These are phyloP conservation scores for Patagioenas fasciata DNA, from an alignment of 2,113 vertebrate species.

Conservation along the genomic window DNA sequence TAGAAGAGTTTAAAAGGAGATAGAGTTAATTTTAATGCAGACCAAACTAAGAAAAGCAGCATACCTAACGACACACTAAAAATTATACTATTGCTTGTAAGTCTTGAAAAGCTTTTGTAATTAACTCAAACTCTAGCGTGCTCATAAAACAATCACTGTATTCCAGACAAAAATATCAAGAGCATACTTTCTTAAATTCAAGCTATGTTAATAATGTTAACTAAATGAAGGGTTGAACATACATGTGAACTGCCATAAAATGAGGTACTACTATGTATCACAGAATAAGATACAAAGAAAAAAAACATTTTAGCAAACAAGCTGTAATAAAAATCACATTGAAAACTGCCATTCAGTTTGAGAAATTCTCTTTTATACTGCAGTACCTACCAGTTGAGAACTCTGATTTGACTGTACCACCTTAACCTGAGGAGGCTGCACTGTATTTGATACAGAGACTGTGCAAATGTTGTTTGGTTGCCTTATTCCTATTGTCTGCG, in stretches of 20 bases:
- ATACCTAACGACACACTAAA: background rate
- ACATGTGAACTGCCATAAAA: background rate
- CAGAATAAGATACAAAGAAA: background rate
- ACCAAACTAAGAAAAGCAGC: background rate
- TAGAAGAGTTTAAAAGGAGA: background rate
- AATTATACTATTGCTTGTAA: background rate
- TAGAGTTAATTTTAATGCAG: background rate
- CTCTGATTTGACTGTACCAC: conserved; percentile 75
- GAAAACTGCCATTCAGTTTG: background rate
- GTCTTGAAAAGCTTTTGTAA: background rate
- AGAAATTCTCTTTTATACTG: background rate
- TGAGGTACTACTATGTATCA: background rate
- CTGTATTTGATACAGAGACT: conserved; percentile 69
- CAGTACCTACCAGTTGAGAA: conserved; percentile 80
- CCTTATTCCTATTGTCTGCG: conserved; percentile 78
- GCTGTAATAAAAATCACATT: background rate
- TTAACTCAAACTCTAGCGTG: background rate
- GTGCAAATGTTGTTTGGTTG: conserved; percentile 82
- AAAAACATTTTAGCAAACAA: background rate
- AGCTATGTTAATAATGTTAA: background rate
- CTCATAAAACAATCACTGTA: background rate
- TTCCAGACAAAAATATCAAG: background rate
- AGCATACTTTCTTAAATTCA: background rate
- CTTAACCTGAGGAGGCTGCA: conserved; percentile 69
- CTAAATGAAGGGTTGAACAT: background rate